Conservation (phyloP, 2,888 invertebrate genomes). For the Eupithecia subumbrata region DNA sequence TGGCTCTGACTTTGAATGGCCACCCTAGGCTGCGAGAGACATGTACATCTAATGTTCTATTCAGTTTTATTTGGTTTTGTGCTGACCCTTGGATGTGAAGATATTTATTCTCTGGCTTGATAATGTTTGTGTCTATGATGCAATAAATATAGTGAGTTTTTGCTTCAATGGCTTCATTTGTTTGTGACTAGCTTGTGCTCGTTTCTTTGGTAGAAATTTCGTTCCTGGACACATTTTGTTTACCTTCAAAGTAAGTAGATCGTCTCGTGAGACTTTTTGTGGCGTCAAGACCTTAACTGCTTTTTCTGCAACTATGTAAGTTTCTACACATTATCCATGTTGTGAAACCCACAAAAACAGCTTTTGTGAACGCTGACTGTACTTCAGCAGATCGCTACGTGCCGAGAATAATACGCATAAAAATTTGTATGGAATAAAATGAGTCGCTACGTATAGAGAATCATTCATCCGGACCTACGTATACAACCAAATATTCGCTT, state of each 20-base stretch:
- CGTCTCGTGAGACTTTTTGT: background rate
- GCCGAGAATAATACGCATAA: too few relatives aligned
- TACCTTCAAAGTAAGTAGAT: background rate
- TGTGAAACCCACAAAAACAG: background rate
- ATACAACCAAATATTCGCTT: background rate
- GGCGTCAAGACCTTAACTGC: background rate
- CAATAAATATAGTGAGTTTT: slow-evolving; percentile 13
- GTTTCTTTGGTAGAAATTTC: background rate
- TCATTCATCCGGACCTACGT: background rate
- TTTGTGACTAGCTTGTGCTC: background rate
- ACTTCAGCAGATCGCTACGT: too few relatives aligned
- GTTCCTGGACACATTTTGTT: background rate
- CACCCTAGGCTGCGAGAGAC: slow-evolving; percentile 36
- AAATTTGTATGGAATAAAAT: too few relatives aligned
- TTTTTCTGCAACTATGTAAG: background rate
- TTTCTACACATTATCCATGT: too few relatives aligned
- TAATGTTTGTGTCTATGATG: background rate
- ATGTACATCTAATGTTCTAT: slow-evolving; percentile 30
- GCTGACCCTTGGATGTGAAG: slow-evolving; percentile 11
- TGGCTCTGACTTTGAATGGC: slow-evolving; percentile 45
- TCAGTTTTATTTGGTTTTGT: slow-evolving; percentile 31
- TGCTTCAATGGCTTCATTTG: background rate
- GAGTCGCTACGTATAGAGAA: too few relatives aligned
- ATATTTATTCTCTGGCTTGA: slow-evolving; percentile 18
- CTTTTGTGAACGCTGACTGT: background rate